phyloP scores from a whole-genome alignment of 2,797 vertebrate species.

The Acipenser transmontanus region DNA sequence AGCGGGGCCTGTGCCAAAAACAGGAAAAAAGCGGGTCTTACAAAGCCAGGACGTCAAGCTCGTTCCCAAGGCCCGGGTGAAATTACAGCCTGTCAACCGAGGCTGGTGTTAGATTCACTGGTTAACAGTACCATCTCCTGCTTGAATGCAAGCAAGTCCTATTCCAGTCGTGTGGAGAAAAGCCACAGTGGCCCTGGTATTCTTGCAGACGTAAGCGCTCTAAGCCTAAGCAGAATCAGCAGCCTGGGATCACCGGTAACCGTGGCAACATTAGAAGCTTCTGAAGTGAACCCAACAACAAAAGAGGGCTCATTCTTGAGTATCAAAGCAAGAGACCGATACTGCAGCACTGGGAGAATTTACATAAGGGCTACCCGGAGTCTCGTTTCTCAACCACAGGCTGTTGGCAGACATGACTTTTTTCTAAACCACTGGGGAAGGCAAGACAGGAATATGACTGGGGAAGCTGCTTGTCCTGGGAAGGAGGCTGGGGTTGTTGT shows the following conservation, averaged over 20 bases:
- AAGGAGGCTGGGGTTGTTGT: conserved; percentile 14
- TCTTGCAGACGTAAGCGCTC: not conserved
- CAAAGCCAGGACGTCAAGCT: conserved; percentile 31
- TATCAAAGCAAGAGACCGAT: conserved; percentile 55
- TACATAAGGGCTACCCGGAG: conserved; percentile 10
- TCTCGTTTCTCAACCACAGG: conserved; percentile 11
- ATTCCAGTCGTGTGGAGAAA: too few species aligned
- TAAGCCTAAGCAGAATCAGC: conserved; percentile 34
- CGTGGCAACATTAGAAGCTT: conserved; percentile 63
- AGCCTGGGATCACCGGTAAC: conserved; percentile 60
- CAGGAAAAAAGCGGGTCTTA: conserved; percentile 39
- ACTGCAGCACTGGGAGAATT: conserved; percentile 49
- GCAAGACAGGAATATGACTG: conserved; percentile 43
- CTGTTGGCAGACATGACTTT: not conserved
- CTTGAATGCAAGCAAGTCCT: conserved; percentile 24
- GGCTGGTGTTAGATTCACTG: conserved; percentile 37
- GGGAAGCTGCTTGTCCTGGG: conserved; percentile 11
- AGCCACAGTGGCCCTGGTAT: too few species aligned
- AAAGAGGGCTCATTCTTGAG: conserved; percentile 56
- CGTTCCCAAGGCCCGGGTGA: conserved; percentile 27
- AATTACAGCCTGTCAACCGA: conserved; percentile 27
- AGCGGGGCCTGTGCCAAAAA: conserved; percentile 47
- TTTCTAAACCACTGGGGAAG: conserved; percentile 36
- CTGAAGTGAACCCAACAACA: conserved; percentile 48
- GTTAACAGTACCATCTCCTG: conserved; percentile 22